These are phyloP conservation scores for Sarcoramphus papa DNA, from an alignment of 2,797 vertebrate genomes.

Conservation along the genomic window DNA sequence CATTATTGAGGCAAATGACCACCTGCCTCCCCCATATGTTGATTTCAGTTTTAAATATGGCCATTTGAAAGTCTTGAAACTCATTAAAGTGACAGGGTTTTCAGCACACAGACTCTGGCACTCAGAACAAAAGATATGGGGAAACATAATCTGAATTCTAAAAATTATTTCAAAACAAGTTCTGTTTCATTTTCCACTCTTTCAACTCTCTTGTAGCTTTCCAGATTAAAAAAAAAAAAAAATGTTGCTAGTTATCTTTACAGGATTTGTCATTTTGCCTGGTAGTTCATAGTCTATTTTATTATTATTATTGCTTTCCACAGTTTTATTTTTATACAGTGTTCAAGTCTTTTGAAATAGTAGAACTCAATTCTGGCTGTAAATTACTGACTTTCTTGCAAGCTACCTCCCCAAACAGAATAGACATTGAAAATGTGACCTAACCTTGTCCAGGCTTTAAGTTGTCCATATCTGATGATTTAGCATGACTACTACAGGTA, in stretches of 20 bases:
- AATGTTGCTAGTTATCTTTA: background rate
- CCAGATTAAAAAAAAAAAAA: background rate
- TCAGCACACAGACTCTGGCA: background rate
- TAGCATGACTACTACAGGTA: background rate
- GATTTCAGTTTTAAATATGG: constrained; percentile 64
- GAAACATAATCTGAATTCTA: background rate
- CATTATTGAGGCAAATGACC: constrained; percentile 69
- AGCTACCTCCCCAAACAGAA: background rate
- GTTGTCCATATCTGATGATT: background rate
- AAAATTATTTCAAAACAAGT: background rate
- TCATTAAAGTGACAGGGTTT: constrained; percentile 26
- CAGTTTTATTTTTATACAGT: background rate
- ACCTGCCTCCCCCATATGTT: constrained; percentile 73
- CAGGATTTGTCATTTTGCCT: background rate
- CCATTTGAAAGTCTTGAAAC: constrained; percentile 57
- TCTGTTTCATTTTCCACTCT: background rate
- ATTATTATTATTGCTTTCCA: background rate
- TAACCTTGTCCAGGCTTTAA: background rate
- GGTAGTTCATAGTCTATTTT: background rate
- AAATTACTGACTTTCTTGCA: background rate
- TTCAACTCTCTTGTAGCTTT: background rate
- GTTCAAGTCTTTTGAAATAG: background rate
- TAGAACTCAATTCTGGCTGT: background rate
- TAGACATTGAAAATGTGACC: background rate
- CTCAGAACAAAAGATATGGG: background rate